Base-by-base conservation (phyloP, 2,888 invertebrate species). In the Acrobasis consociella region DNA sequence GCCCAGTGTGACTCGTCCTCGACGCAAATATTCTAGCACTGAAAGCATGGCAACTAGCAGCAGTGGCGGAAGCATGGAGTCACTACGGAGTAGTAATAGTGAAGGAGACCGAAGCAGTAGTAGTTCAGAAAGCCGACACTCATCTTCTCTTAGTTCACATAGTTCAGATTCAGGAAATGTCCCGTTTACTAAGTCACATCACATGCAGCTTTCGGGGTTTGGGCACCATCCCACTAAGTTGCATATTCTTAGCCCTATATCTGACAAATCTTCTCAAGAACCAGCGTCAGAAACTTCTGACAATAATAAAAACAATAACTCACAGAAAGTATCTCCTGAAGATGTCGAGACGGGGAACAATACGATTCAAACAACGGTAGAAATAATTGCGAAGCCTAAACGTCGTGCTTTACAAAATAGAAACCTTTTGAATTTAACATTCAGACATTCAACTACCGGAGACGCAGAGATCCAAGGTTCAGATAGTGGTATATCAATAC, bases 11-110 rank as follows among this genome's bases (percentile, higher is more conserved):
- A 78, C 86, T 68, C 92, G 90, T 68, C 91, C 94, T 70, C 91
- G 95, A 67, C 90, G 94, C 69, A 92, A 92, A 71, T 96, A 95
- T 83, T 96, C 96, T 9, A 97, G 97, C 76, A 97, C 97, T 39
- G 97, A 97, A 86, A 97, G 97, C 83, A 96, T 97, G 94, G 96
- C 96, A 42, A 97, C 96, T 9, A 97, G 96, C 78, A 97, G 97
- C 86, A 97, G 97, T 79, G 96, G 96, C 60, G 97, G 96, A 52
- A 97, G 97, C 83, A 96, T 97, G 95, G 97, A 97, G 81, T 97
- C 97, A 62, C 89, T 97, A 67, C 94, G 96, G 68, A 97, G 97
- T 86, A 97, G 96, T 82, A 97, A 97, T 64, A 97, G 97, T 82
- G 97, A 97, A 85, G 97, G 97, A 39, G 97, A 97, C 78, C 93